phyloP scores from a whole-genome alignment of 2,797 vertebrate species.

The Hipposideros larvatus region DNA sequence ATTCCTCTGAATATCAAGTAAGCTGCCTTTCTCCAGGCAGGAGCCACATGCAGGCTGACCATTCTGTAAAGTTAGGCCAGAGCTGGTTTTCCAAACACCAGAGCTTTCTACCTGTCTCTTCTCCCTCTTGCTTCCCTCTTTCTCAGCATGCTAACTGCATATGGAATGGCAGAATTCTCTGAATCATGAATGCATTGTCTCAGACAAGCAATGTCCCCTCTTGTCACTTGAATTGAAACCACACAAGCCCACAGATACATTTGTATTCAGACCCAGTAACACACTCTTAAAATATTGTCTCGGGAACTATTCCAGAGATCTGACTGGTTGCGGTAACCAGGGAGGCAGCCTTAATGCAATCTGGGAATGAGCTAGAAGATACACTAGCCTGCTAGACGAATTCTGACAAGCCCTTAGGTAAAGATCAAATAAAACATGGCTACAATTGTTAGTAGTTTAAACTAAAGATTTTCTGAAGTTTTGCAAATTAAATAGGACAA shows the following conservation, averaged over 20 bases:
- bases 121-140: slow-evolving; percentile 63
- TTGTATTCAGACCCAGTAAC: slow-evolving; percentile 83
- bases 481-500: slow-evolving; percentile 65
- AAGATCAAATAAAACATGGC: slow-evolving; percentile 62
- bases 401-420: slow-evolving; percentile 44
- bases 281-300: slow-evolving; percentile 74
- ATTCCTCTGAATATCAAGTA: slow-evolving; percentile 85
- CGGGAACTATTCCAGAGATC: slow-evolving; percentile 55
- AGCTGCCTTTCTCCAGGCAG: slow-evolving; percentile 86
- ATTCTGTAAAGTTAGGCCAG: slow-evolving; percentile 70
- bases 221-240: slow-evolving; percentile 81
- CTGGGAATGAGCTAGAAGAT: slow-evolving; percentile 60
- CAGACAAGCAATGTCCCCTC: slow-evolving; percentile 82
- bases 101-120: slow-evolving; percentile 65
- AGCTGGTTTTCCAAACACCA: slow-evolving; percentile 68
- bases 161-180: slow-evolving; percentile 81
- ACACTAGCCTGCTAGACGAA: background rate
- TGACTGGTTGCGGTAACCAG: slow-evolving; percentile 62
- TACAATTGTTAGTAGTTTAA: slow-evolving; percentile 63
- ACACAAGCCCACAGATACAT: slow-evolving; percentile 78
- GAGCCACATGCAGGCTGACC: slow-evolving; percentile 64
- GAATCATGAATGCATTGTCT: slow-evolving; percentile 82
- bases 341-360: background rate
- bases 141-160: slow-evolving; percentile 73
- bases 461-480: slow-evolving; percentile 56